phyloP scores from a whole-genome alignment of 2,888 invertebrate species.

The Eupithecia centaureata region DNA sequence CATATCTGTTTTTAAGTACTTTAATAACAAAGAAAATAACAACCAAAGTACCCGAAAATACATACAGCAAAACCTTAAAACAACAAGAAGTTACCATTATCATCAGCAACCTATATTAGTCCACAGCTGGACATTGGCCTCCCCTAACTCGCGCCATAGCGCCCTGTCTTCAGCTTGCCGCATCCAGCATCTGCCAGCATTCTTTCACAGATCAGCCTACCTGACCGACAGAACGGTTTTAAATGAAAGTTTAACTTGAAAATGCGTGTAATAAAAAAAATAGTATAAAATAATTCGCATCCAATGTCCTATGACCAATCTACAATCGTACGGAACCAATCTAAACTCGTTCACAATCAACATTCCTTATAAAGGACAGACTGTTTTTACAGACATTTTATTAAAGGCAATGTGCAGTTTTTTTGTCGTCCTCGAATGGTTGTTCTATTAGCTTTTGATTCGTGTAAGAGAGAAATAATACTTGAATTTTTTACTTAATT shows the following conservation, averaged over 20 bases:
- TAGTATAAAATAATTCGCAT: neutral
- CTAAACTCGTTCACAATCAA: constrained; percentile 16
- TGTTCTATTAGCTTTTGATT: constrained; percentile 7
- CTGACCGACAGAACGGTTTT: neutral
- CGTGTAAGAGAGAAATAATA: neutral
- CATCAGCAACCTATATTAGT: no score
- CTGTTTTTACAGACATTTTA: constrained; percentile 26
- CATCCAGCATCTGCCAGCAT: no score
- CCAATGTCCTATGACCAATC: constrained; percentile 5
- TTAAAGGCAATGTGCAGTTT: constrained; percentile 19
- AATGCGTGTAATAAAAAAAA: neutral
- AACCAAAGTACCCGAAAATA: no score
- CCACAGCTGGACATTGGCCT: no score
- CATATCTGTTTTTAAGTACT: no score
- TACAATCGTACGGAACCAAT: constrained; percentile 24
- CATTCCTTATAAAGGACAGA: constrained; percentile 29
- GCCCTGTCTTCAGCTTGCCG: no score
- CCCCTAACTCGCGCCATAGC: no score
- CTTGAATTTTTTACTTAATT: neutral
- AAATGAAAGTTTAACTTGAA: neutral
- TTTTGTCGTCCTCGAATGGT: constrained; percentile 2
- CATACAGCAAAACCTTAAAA: no score
- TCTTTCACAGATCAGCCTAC: no score
- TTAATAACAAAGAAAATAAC: no score
- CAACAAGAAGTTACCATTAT: no score